Conservation (phyloP, 2,113 vertebrate genomes). For the Petrocephalus zakoni region DNA sequence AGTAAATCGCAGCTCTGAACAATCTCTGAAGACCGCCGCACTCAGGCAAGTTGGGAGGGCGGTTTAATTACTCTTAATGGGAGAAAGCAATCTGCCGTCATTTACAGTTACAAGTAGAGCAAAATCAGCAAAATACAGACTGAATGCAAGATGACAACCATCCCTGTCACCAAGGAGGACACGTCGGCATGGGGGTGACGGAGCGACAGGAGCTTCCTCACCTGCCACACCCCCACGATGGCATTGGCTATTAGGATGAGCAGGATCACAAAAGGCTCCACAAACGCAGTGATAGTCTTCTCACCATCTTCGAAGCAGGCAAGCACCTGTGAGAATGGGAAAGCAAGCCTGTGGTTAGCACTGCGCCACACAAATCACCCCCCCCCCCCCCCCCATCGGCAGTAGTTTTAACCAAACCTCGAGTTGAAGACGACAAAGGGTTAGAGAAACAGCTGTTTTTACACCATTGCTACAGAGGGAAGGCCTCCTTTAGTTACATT, state of each 20-base stretch:
- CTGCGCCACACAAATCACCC: background rate
- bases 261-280: slow-evolving; percentile 13
- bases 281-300: slow-evolving; percentile 11
- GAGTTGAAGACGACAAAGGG: background rate
- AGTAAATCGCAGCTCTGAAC: background rate
- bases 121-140: background rate
- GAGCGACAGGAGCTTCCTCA: background rate
- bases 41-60: background rate
- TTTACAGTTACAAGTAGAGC: background rate
- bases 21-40: background rate
- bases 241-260: slow-evolving; percentile 17
- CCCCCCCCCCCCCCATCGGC: background rate
- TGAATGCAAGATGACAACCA: background rate
- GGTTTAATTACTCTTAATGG: background rate
- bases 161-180: background rate
- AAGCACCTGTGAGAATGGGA: background rate
- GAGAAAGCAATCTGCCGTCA: background rate
- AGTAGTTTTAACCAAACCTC: background rate
- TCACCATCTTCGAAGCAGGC: slow-evolving; percentile 19
- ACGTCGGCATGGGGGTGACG: background rate
- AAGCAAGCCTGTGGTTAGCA: background rate
- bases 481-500: background rate
- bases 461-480: background rate
- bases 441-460: background rate
- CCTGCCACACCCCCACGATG: slow-evolving; percentile 19